Evolutionary conservation across 1,140 invertebrate genomes (phyloP).

Genomic region (Battus philenor): DNA sequence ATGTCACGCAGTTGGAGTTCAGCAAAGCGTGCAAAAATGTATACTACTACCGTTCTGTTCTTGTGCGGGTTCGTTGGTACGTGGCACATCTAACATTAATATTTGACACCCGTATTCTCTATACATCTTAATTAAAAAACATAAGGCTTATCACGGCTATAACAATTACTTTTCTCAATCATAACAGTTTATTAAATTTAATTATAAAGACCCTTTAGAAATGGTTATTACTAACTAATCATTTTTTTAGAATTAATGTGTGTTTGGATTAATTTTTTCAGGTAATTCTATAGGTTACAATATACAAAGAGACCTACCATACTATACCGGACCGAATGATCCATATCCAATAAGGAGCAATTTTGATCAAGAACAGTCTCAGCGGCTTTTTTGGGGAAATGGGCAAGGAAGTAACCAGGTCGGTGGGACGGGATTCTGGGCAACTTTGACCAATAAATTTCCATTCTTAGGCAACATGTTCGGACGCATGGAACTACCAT

Average conservation of each 20-base stretch:
- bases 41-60: constrained; percentile 42
- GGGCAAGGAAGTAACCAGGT: constrained; percentile 58
- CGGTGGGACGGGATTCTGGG: constrained; percentile 58
- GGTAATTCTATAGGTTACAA: constrained; percentile 49
- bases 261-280: constrained; percentile 45
- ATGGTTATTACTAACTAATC: too few relatives aligned
- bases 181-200: too few relatives aligned
- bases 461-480: constrained; percentile 60
- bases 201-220: too few relatives aligned
- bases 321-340: constrained; percentile 46
- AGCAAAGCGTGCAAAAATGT: constrained; percentile 56
- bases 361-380: constrained; percentile 49
- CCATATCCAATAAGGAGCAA: constrained; percentile 37
- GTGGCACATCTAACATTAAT: constrained; percentile 35
- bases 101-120: too few relatives aligned
- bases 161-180: too few relatives aligned
- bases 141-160: too few relatives aligned
- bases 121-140: too few relatives aligned
- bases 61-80: constrained; percentile 53
- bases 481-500: constrained; percentile 49
- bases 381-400: constrained; percentile 54
- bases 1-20: constrained; percentile 55
- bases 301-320: constrained; percentile 44
- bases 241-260: constrained; percentile 3
- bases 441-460: constrained; percentile 60